phyloP scores from a whole-genome alignment of 2,888 invertebrate genomes.

The Sesamia inferens region DNA sequence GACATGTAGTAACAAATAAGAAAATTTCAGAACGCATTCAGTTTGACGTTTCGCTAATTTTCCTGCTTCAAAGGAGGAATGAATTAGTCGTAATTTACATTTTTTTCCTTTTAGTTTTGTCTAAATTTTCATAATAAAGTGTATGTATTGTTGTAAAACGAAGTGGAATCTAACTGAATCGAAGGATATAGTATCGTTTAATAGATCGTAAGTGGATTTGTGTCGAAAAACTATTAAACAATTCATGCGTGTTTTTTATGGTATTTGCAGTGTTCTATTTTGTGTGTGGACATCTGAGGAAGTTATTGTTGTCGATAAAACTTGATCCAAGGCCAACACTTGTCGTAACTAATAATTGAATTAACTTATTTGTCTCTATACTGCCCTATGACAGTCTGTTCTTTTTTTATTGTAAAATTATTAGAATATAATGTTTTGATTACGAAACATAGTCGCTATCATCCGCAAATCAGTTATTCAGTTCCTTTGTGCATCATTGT shows the following conservation, averaged over 20 bases:
- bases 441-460: conserved; percentile 73
- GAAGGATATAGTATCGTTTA: conserved; percentile 34
- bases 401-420: conserved; percentile 16
- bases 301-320: conserved; percentile 78
- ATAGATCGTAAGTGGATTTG: conserved; percentile 57
- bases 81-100: conserved; percentile 81
- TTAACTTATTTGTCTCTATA: conserved; percentile 55
- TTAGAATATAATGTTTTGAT: conserved; percentile 71
- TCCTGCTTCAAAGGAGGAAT: conserved; percentile 62
- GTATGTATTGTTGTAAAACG: conserved; percentile 52
- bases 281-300: conserved; percentile 69
- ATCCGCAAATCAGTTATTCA: conserved; percentile 58
- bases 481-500: conserved; percentile 69
- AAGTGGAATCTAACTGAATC: conserved; percentile 38
- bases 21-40: conserved; percentile 36
- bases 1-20: not conserved
- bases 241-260: conserved; percentile 39
- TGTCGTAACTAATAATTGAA: conserved; percentile 66
- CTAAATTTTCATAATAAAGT: conserved; percentile 66
- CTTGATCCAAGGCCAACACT: conserved; percentile 79
- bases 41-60: conserved; percentile 62
- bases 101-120: conserved; percentile 65
- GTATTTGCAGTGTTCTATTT: conserved; percentile 63
- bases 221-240: conserved; percentile 29
- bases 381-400: conserved; percentile 21